Percentiles rank a stretch among this genome's conserved stretches.
phyloP scores from a whole-genome alignment of 2,797 vertebrate genomes.

The Gymnodraco acuticeps region DNA sequence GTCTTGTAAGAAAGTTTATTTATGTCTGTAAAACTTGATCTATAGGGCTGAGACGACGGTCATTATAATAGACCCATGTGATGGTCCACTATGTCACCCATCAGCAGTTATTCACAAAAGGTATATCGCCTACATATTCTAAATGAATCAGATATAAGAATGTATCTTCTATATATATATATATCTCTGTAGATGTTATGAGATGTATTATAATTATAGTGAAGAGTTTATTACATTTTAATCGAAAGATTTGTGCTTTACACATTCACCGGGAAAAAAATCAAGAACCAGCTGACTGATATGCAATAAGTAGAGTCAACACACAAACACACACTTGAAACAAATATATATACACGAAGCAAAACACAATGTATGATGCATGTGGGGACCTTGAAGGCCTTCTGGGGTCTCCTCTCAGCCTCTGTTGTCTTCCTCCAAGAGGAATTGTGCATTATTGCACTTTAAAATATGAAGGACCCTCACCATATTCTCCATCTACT shows the following conservation, averaged over 20 bases:
- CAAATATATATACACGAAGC: constrained; percentile 12
- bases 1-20: constrained; percentile 49
- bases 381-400: constrained; percentile 59
- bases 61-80: constrained; percentile 32
- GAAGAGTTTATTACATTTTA: constrained; percentile 81
- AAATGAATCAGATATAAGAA: constrained; percentile 82
- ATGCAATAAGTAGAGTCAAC: constrained; percentile 83
- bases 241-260: constrained; percentile 74
- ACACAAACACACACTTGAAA: constrained; percentile 47
- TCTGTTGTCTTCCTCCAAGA: constrained; percentile 81
- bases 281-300: constrained; percentile 80
- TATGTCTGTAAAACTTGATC: constrained; percentile 66
- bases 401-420: constrained; percentile 55
- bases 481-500: constrained; percentile 50
- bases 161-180: constrained; percentile 73
- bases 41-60: constrained; percentile 59
- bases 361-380: constrained; percentile 59
- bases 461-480: constrained; percentile 68
- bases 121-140: constrained; percentile 79
- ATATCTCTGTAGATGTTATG: constrained; percentile 61
- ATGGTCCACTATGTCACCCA: constrained; percentile 58
- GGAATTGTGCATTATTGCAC: constrained; percentile 82
- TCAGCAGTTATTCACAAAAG: constrained; percentile 74
- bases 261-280: constrained; percentile 67
- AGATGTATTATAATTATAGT: constrained; percentile 79